phyloP scores from a whole-genome alignment of 2,888 invertebrate genomes.

The Zootermopsis nevadensis region DNA sequence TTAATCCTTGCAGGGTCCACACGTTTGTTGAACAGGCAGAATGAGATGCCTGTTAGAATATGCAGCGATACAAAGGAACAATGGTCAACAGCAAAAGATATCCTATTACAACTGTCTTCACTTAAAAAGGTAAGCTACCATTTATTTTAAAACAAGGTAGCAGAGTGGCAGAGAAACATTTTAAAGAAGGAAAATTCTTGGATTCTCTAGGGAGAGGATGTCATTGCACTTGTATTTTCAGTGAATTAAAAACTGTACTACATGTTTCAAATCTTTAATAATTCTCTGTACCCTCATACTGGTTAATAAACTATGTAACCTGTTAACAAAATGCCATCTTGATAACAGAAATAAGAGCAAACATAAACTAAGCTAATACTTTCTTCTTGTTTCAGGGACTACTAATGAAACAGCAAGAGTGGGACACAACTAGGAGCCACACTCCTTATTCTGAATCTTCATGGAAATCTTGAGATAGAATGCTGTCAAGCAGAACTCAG shows the following conservation, averaged over 20 bases:
- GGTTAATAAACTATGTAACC: too few species aligned
- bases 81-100: constrained; percentile 59
- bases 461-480: constrained; percentile 26
- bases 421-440: constrained; percentile 60
- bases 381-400: constrained; percentile 61
- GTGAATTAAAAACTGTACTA: too few species aligned
- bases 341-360: neutral
- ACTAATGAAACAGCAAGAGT: constrained; percentile 66
- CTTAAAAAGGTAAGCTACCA: constrained; percentile 58
- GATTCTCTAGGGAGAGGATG: too few species aligned
- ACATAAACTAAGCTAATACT: neutral
- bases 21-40: constrained; percentile 31
- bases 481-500: neutral
- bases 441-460: constrained; percentile 50
- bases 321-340: too few species aligned
- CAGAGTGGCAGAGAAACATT: too few species aligned
- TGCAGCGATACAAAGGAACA: constrained; percentile 51
- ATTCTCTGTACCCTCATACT: too few species aligned
- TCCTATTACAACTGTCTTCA: constrained; percentile 59
- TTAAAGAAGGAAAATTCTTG: too few species aligned
- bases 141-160: too few species aligned
- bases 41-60: constrained; percentile 24
- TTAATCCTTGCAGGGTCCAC: neutral
- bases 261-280: too few species aligned
- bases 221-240: too few species aligned